Conservation (phyloP, 2,113 vertebrate species). For the Melozone crissalis region DNA sequence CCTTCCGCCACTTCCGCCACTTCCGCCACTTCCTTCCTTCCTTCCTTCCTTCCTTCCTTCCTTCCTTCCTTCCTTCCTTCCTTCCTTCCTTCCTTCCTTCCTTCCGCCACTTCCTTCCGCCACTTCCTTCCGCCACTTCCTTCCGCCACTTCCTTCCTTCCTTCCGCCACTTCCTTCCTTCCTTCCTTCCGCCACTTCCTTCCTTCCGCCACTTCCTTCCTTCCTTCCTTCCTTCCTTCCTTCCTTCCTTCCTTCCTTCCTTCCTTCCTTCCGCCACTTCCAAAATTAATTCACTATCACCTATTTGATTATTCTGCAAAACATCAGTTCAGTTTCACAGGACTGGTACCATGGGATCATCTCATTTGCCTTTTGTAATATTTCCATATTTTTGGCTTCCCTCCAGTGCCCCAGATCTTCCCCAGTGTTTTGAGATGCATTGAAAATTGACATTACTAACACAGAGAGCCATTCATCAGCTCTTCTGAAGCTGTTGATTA, state of each 20-base stretch:
- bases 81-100: neutral
- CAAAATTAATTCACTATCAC: neutral
- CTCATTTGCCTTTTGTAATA: neutral
- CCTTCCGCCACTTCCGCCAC: too few relatives aligned
- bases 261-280: neutral
- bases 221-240: neutral
- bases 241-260: too few relatives aligned
- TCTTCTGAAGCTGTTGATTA: constrained; percentile 26
- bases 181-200: neutral
- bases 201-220: neutral
- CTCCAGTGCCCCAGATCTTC: neutral
- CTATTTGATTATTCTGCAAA: neutral
- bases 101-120: neutral
- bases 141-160: neutral
- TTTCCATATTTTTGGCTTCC: neutral
- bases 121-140: too few relatives aligned
- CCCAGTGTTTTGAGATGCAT: neutral
- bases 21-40: too few relatives aligned
- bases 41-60: too few relatives aligned
- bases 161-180: neutral
- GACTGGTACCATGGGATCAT: neutral
- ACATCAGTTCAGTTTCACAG: neutral
- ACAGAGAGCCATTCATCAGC: neutral
- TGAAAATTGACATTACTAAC: constrained; percentile 10
- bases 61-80: too few relatives aligned